Evolutionary conservation across 1,140 invertebrate species (phyloP), one percentile per base, ranked within the genome.

Genomic region (Brachionus calyciflorus): DNA sequence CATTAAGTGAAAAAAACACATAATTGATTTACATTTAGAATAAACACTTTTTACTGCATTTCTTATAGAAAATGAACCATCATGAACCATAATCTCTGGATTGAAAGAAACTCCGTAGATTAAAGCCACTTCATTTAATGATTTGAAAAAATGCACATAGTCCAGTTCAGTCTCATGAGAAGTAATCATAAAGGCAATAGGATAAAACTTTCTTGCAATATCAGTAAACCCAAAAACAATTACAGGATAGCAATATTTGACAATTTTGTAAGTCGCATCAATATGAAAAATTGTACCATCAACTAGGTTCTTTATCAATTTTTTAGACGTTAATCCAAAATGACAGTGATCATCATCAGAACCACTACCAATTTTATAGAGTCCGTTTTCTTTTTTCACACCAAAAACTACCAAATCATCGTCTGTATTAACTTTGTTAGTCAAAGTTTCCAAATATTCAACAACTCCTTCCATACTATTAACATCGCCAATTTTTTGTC

Each of bases 1-100:
- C 48, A 49, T 49, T 49, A 49, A 19, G 48, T 49, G 48, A 49
- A 49, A 49, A 49, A 49, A 49, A 49, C 48, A 49, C 48, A 49
- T 49, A 49, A 49, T 49, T 49, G 9, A 49, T 49, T n/a, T 49
- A 49, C 48, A 49, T 19, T n/a, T 21, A 49, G 9, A 21, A 49
- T 49, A 49, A 49, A 12, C 2, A 49, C 7, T 12, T 49, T 49
- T 49, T 19, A 49, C 48, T 19, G 48, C 48, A 49, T 49, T 49
- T 19, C 48, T n/a, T n/a, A 49, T 49, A 49, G 48, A n/a, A 49
- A 19, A 49, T 49, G 48, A 49, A 49, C 48, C 48, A 49, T 49
- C 48, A 49, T 49, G 48, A 49, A 49, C 48, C 10, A 49, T 49
- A 49, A 49, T 19, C 17, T 49, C 24, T 49, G 9, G 48, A 2